Conservation (phyloP, 2,888 invertebrate genomes). For the Frankliniella intonsa region DNA sequence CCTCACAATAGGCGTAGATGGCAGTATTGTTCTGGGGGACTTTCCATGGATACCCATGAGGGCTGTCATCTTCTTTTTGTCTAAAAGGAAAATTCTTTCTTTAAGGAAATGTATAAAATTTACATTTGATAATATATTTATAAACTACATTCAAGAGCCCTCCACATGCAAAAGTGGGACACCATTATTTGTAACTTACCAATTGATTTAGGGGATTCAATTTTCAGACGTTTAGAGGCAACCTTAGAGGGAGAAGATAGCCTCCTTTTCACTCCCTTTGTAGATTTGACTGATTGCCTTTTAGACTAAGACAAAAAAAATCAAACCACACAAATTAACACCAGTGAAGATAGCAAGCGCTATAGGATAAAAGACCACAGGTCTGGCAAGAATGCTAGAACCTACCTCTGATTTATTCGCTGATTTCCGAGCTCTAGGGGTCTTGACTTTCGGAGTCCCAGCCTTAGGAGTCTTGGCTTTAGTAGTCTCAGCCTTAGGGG, state of each 20-base stretch:
- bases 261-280: neutral
- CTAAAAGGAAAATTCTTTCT: neutral
- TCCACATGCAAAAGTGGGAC: too few species aligned
- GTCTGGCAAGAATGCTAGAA: too few species aligned
- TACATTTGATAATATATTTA: neutral
- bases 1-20: neutral
- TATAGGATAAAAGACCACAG: neutral
- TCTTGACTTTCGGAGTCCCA: neutral
- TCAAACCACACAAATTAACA: neutral
- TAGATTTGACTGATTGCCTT: neutral
- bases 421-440: too few species aligned
- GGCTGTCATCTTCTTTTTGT: neutral
- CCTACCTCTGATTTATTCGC: too few species aligned
- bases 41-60: neutral
- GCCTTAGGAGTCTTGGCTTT: neutral
- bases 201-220: constrained; percentile 18
- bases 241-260: neutral
- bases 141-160: neutral
- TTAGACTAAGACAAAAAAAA: neutral
- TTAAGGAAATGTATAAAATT: neutral
- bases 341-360: neutral
- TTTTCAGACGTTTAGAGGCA: neutral
- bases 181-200: neutral
- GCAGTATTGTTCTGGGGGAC: neutral
- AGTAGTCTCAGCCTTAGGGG: neutral